Conservation (phyloP, 2,797 vertebrate species). For the Eulemur coronatus region DNA sequence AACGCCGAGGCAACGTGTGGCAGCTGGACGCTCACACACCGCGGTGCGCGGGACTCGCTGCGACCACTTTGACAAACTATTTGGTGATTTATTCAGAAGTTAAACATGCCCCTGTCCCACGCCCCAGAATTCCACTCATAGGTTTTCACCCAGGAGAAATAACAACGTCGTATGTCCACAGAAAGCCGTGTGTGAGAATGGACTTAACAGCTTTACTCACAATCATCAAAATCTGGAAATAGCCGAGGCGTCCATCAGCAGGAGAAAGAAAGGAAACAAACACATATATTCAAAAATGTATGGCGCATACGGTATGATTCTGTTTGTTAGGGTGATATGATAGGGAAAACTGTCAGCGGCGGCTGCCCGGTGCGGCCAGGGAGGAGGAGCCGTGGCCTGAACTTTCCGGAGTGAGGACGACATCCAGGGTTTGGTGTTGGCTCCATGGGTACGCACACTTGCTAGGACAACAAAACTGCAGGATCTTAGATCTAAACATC, state of each 20-base stretch:
- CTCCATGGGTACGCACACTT: too few relatives aligned
- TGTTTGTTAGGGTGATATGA: background rate
- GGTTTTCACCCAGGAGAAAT: background rate
- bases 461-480: too few relatives aligned
- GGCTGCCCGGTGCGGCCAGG: background rate
- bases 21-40: fast-evolving
- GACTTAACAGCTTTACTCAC: too few relatives aligned
- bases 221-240: background rate
- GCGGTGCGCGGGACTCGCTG: background rate
- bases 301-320: background rate
- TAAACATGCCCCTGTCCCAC: background rate
- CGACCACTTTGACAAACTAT: background rate
- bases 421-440: too few relatives aligned
- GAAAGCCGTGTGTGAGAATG: background rate
- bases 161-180: background rate
- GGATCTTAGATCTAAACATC: too few relatives aligned
- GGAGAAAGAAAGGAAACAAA: background rate
- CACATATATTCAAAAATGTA: too few relatives aligned
- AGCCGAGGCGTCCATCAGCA: background rate
- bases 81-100: background rate
- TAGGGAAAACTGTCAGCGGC: background rate
- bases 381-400: too few relatives aligned
- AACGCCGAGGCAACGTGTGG: fast-evolving
- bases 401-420: too few relatives aligned
- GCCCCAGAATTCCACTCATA: too few relatives aligned